These are phyloP conservation scores for Coranthus polyacanthus DNA, from an alignment of 2,797 vertebrate genomes.

Conservation along the genomic window DNA sequence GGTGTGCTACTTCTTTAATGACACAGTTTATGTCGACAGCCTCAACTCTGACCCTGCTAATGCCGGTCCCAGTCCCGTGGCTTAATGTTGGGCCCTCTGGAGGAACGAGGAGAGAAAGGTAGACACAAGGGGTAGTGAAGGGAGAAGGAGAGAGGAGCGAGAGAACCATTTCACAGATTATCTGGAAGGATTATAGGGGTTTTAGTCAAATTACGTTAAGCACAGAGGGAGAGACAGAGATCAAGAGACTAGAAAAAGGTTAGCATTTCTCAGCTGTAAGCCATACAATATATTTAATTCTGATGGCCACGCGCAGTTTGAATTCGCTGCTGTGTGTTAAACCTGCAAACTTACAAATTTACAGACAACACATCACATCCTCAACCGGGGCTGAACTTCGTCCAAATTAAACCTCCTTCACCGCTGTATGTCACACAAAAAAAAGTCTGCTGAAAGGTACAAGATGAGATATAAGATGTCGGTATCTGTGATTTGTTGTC, in stretches of 20 bases:
- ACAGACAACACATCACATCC: conserved; percentile 13
- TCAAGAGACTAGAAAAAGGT: conserved; percentile 84
- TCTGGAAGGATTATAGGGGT: conserved; percentile 87
- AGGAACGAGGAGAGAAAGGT: conserved; percentile 75
- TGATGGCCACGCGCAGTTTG: conserved; percentile 71
- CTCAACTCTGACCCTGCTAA: conserved; percentile 75
- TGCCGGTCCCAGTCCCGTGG: conserved; percentile 58
- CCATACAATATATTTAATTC: conserved; percentile 87
- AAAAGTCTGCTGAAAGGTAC: no score
- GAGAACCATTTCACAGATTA: conserved; percentile 89
- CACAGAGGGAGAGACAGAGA: conserved; percentile 86
- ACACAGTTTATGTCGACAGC: conserved; percentile 75
- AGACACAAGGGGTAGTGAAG: conserved; percentile 78
- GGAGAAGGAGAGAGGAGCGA: conserved; percentile 80
- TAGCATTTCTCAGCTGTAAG: conserved; percentile 86
- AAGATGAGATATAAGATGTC: no score
- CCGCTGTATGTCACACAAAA: not conserved
- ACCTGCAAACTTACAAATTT: conserved; percentile 6
- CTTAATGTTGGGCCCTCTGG: conserved; percentile 70
- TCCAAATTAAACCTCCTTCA: not conserved
- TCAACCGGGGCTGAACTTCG: not conserved
- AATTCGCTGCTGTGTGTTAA: conserved; percentile 41
- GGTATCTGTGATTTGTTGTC: no score
- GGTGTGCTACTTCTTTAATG: conserved; percentile 82
- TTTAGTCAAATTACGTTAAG: conserved; percentile 89